These are phyloP conservation scores for Anomalospiza imberbis DNA, from an alignment of 2,797 vertebrate genomes.

Conservation along the genomic window DNA sequence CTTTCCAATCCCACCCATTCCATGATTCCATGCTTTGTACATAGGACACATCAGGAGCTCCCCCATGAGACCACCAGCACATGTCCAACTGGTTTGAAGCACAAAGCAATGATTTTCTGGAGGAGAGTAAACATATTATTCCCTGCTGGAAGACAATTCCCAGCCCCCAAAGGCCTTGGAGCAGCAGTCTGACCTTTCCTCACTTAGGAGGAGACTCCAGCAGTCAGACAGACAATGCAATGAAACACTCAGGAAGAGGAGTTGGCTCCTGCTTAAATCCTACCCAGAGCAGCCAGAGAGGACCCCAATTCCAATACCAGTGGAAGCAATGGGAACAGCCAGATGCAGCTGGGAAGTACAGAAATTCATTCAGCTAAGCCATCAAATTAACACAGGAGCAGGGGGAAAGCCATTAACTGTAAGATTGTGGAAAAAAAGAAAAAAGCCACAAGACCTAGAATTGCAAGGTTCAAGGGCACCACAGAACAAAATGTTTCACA, in stretches of 20 bases:
- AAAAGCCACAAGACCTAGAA: neutral
- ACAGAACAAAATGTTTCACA: neutral
- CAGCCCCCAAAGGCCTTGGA: neutral
- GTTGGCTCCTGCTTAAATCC: neutral
- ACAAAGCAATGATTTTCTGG: fast-evolving
- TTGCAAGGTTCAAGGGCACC: neutral
- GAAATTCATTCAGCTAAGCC: neutral
- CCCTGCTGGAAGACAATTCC: neutral
- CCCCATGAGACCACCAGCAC: neutral
- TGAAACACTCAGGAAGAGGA: neutral
- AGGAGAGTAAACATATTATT: neutral
- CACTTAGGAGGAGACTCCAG: neutral
- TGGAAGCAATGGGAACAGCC: neutral
- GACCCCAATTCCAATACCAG: neutral
- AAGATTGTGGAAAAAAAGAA: neutral
- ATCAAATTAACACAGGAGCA: neutral
- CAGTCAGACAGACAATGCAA: neutral
- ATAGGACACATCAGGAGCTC: neutral
- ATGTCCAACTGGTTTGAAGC: neutral
- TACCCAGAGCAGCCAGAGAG: neutral
- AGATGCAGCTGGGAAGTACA: neutral
- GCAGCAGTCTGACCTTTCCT: neutral
- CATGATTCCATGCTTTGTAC: neutral
- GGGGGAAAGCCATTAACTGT: neutral
- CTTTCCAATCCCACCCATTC: neutral